Base-by-base conservation (phyloP, 2,113 vertebrate genomes). In the Ochotona curzoniae region DNA sequence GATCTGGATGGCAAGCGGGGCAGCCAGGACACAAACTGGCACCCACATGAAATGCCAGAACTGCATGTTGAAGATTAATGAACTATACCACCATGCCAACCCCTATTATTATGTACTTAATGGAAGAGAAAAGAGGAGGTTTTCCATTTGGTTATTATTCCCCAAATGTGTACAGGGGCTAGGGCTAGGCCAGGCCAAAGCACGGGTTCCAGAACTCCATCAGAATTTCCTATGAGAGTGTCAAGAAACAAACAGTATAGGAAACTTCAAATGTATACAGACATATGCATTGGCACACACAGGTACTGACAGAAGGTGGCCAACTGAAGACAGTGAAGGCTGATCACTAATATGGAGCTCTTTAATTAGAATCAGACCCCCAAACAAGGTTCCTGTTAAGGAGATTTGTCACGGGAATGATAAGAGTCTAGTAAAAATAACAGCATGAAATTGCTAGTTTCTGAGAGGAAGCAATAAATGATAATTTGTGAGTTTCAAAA, bases 381-480 rank as follows among this genome's bases (percentile, higher is more conserved):
- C 57, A 86, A 95, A 79, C 85, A 89, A 94, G 82, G 89, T 79
- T 96, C 81, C 86, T 70, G 63, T 93, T 97, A 94, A 83, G 57
- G 74, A n/a, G 32, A 70, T 96, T 96, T 47, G 23, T 54, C 91
- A 0, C 85, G 61, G 91, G 81, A 83, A 92, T 94, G 66, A 81
- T 96, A 94, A 94, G 94, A 96, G 78, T 94, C 96, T 93, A 94
- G 67, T 95, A 95, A 97, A 97, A 96, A 94, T 82, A 96, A 94
- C 81, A 89, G 88, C 96, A 38, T 93, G 94, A 97, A 97, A 95
- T 97, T 94, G 30, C 93, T 96, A 30, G 20, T 95, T 97, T 97
- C 90, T 26, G 28, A 94, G 90, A 66, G 87, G 88, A 97, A 98
- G 96, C 69, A 73, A 92, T 96, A 97, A 97, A 96, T 94, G 96